Percentiles rank a stretch among this genome's conserved stretches.
Conservation (phyloP, 2,113 vertebrate species). For the Neotoma lepida region DNA sequence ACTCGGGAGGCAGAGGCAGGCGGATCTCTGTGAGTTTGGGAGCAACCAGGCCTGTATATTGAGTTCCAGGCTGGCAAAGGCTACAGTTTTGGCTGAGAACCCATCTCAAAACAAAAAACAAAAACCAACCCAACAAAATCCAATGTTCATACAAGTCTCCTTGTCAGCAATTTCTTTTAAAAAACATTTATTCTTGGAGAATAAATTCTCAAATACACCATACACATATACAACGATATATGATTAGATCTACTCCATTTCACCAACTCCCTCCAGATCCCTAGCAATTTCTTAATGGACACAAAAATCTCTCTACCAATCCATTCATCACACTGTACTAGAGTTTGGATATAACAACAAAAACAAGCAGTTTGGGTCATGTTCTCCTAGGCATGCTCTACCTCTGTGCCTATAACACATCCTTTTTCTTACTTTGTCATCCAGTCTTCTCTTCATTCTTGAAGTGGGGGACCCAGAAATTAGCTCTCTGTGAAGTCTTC, state of each 20-base stretch:
- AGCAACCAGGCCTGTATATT: background rate
- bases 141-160: background rate
- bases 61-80: background rate
- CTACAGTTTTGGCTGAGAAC: background rate
- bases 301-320: background rate
- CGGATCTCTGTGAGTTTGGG: background rate
- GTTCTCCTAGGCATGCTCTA: background rate
- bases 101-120: background rate
- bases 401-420: background rate
- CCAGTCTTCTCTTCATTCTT: background rate
- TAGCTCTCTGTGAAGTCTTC: background rate
- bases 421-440: background rate
- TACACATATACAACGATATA: background rate
- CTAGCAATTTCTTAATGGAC: background rate
- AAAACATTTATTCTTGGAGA: background rate
- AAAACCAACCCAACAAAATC: background rate
- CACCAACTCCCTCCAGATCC: background rate
- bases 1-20: background rate
- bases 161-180: background rate
- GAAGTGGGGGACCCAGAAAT: background rate
- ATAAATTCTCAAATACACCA: too few species aligned
- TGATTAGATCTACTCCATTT: too few species aligned
- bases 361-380: background rate
- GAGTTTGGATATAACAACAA: background rate
- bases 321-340: background rate